Base-by-base conservation (phyloP, 2,888 invertebrate genomes). In the Seladonia tumulorum region DNA sequence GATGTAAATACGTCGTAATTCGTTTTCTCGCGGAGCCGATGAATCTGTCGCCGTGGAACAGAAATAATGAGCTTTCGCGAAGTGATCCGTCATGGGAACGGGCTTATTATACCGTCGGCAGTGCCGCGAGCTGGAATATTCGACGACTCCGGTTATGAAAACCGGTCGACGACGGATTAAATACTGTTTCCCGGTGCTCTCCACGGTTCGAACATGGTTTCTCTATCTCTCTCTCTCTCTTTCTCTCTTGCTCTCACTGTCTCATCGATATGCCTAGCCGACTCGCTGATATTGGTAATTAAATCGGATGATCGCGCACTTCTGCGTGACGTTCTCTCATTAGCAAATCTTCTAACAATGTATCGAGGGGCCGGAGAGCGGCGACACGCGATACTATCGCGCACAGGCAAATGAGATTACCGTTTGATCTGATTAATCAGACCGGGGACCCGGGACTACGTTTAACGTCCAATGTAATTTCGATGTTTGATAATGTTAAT, bases 41-140 rank as follows among this genome's bases (percentile, higher is more conserved):
- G 87, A 84, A 81, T 66, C 76, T 79, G 82, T 82, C 84, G 80
- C 72, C 77, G 78, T 45, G 71, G 25, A 79, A 79, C 76, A 76
- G 86, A 86, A 90, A 88, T 86, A 85, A 90, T 83, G 83, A 83
- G 86, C 88, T 86, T 83, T 86, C 77, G 49, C 82, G 82, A 70
- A 82, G 90, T 89, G 88, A 90, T 90, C 87, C 89, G 83, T 85
- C 90, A 82, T 83, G 89, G 87, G 87, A 87, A 89, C 84, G 81
- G 83, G 80, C 84, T 89, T 86, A 89, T 86, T 79, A 88, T 79
- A 68, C 84, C 77, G 77, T 83, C 39, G 35, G 57, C 66, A 35
- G 53, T 35, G 45, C 53, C 16, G 53, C 22, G 53, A n/a, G 53
- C 53, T n/a, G 75, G 49, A 47, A 71, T 72, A 47, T 79, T 76